These are phyloP conservation scores for Caenorhabditis latens DNA, from an alignment of 1,140 invertebrate species.

Conservation along the genomic window DNA sequence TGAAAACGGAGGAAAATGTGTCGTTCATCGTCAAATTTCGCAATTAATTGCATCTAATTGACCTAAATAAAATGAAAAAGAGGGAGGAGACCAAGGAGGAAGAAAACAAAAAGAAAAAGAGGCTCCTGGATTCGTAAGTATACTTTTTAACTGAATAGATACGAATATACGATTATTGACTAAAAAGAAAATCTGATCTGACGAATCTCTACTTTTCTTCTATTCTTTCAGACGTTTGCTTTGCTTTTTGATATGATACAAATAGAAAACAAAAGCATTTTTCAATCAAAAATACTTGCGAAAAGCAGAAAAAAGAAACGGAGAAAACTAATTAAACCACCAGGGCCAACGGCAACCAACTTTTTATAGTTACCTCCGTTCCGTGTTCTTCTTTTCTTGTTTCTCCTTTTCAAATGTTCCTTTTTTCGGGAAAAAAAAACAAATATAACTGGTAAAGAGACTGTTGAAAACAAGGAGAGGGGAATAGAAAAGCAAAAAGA, in stretches of 20 bases:
- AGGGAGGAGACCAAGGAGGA: too few species aligned
- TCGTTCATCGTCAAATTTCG: conserved; percentile 26
- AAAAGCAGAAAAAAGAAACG: background rate
- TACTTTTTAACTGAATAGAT: too few species aligned
- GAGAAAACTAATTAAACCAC: conserved; percentile 13
- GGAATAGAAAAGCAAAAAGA: background rate
- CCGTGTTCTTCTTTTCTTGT: background rate
- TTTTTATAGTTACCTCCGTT: conserved; percentile 8
- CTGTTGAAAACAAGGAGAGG: background rate
- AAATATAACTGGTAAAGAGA: background rate
- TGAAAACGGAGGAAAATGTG: background rate
- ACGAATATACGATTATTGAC: conserved; percentile 24
- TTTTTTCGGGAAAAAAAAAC: conserved; percentile 11
- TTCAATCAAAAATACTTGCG: background rate
- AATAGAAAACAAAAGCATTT: background rate
- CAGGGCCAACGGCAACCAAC: background rate
- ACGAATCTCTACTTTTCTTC: conserved; percentile 1
- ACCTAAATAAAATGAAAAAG: conserved; percentile 11
- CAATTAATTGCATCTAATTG: conserved; percentile 51
- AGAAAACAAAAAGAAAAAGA: too few species aligned
- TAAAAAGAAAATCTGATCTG: conserved; percentile 1
- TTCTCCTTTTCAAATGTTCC: background rate
- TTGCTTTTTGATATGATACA: background rate
- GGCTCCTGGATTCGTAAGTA: too few species aligned
- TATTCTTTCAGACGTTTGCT: background rate